A percentile compares a stretch with the other conserved stretches of the same genome.
Conservation (phyloP, 1,140 invertebrate species). For the Phocides pigmalion region DNA sequence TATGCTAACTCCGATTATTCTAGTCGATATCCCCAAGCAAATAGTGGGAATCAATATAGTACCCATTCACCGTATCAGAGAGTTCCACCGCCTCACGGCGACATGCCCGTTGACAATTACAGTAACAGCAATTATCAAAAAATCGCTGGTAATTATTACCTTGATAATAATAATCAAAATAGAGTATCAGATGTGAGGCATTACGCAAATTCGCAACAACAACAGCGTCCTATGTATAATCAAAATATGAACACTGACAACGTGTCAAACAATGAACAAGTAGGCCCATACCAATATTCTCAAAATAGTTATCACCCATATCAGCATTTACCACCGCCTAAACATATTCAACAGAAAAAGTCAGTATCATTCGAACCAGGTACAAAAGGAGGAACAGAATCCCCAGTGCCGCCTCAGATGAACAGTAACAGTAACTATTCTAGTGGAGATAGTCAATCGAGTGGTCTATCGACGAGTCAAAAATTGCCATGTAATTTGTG, state of each 20-base stretch:
- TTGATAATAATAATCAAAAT: slow-evolving; percentile 58
- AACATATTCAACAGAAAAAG: slow-evolving; percentile 85
- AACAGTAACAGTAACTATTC: slow-evolving; percentile 62
- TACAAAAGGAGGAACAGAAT: slow-evolving; percentile 85
- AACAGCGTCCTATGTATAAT: slow-evolving; percentile 54
- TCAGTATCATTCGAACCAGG: slow-evolving; percentile 87
- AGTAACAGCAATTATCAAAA: slow-evolving; percentile 71
- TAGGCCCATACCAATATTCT: slow-evolving; percentile 54
- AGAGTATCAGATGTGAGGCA: slow-evolving; percentile 54
- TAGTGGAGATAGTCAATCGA: slow-evolving; percentile 39
- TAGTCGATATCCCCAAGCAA: slow-evolving; percentile 72
- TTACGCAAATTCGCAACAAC: slow-evolving; percentile 61
- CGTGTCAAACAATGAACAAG: slow-evolving; percentile 42
- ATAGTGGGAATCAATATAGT: slow-evolving; percentile 63
- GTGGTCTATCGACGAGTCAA: slow-evolving; percentile 57
- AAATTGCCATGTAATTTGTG: slow-evolving; percentile 91
- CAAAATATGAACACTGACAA: slow-evolving; percentile 46
- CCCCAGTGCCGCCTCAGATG: slow-evolving; percentile 82
- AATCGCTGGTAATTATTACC: slow-evolving; percentile 61
- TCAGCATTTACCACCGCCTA: slow-evolving; percentile 83
- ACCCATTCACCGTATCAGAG: slow-evolving; percentile 83
- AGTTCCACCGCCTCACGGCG: slow-evolving; percentile 84
- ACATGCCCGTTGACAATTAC: slow-evolving; percentile 63
- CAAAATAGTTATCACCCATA: slow-evolving; percentile 84
- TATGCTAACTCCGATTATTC: slow-evolving; percentile 76